phyloP scores from a whole-genome alignment of 2,113 vertebrate genomes.

The Forbesichthys papilliferus region DNA sequence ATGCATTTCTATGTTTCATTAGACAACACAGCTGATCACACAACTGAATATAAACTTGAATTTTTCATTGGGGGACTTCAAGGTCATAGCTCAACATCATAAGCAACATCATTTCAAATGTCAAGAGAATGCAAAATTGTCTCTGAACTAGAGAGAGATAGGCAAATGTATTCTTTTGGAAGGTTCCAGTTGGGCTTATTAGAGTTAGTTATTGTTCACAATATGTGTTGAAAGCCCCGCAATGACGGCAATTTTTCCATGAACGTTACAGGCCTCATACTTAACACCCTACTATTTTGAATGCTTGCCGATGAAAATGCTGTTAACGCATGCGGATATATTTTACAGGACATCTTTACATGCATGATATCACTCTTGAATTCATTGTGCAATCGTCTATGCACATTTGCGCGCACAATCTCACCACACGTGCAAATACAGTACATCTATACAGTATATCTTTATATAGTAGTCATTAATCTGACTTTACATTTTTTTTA shows the following conservation, averaged over 20 bases:
- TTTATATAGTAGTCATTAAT: background rate
- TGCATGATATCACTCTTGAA: background rate
- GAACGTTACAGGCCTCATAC: background rate
- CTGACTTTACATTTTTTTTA: slow-evolving; percentile 34
- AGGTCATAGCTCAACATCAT: background rate
- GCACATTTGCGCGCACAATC: background rate
- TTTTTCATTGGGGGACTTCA: background rate
- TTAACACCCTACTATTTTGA: background rate
- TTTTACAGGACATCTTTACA: background rate
- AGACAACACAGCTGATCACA: too few species aligned
- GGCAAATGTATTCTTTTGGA: slow-evolving; percentile 1
- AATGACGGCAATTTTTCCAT: background rate
- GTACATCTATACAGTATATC: too few species aligned
- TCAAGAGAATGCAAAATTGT: slow-evolving; percentile 2
- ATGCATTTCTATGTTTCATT: too few species aligned
- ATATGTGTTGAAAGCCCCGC: background rate
- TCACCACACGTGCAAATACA: background rate
- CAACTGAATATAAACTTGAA: too few species aligned
- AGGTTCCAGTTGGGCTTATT: background rate
- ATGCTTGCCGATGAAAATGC: background rate
- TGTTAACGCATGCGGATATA: background rate
- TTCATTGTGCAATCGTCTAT: background rate
- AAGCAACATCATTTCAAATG: background rate
- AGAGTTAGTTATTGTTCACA: background rate
- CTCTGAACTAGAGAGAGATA: background rate